Base-by-base conservation (phyloP, 2,113 vertebrate species). In the Oreochromis spilurus region DNA sequence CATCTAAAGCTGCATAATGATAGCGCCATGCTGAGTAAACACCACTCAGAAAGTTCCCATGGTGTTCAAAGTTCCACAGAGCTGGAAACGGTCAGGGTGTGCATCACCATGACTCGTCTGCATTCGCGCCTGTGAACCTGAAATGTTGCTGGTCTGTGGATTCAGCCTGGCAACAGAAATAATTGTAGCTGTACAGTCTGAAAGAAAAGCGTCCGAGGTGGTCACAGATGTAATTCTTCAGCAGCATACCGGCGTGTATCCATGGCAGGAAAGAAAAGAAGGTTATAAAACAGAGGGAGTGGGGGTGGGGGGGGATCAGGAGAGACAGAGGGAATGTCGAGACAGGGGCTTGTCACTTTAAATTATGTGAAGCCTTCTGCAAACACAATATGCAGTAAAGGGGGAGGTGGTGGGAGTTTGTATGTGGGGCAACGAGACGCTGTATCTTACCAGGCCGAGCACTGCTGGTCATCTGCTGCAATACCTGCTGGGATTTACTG, bases 351-450 rank as follows among this genome's bases (percentile, higher is more conserved):
- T 90, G 91, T 89, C 92, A 81, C 52, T 87, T 72, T 89, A 88
- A 93, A 93, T 91, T 88, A 94, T 89, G 92, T 81, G 88, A 62
- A 84, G 90, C 88, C 87, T 91, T 91, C 77, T 90, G 87, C 85
- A 86, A 88, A 84, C 57, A 80, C 84, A 31, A 38, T 38, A 50
- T 60, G 72, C 40, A 38, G 43, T 43, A 34, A 24, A 14, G n/a
- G 21, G n/a, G 52, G 52, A 62, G 6, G 40, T 14, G 81, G 70
- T 62, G 54, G 9, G 38, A 14, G 38, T 6, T 70, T 48, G 45
- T 70, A 60, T 83, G 81, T 83, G 83, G 81, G 84, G 54, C 75
- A 86, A 57, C 75, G 67, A 58, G 70, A 77, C 2, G 55, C 82
- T 81, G 86, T 88, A 87, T 81, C 84, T 16, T 7, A 87, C 2